Evolutionary conservation across 2,797 vertebrate genomes (phyloP), one percentile per base, ranked within the genome.

Genomic region (Harpagifer antarcticus): DNA sequence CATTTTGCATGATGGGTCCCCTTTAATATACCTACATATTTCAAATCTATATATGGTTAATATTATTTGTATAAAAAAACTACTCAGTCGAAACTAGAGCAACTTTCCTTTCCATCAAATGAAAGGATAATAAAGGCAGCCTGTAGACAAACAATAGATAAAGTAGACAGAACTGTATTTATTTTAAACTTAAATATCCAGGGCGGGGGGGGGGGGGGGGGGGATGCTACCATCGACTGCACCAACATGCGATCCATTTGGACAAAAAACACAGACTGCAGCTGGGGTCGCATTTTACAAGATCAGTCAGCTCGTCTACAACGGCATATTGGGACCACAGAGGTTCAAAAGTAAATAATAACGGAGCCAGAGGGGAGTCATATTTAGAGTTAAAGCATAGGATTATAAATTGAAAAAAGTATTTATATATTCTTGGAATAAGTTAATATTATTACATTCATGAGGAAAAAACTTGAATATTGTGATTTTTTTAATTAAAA

Each of bases 161-260:
- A 85, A 82, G 27, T 43, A 71, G 78, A 76, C 72, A 78, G 58
- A 86, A 66, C 49, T 37, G 68, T 73, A 62, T 77, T 72, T 60
- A 52, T 71, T 79, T 64, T 19, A 65, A 84, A 82, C 49, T 69
- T 78, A 79, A 82, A 82, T 83, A 82, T 82, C 45, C 50, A 83
- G 60, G 27, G 60, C 70, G 57, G 80, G 33, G 77, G 79, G 75
- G 44, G 27, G 60, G 70, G 57, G 80, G 33, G 77, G 79, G 75
- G 44, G 31, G 72, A 84, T 77, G 86, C 90, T 90, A 89, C 86
- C 86, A 75, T 56, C 56, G 79, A 90, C 86, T 78, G 76, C 85
- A 90, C 86, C 84, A 73, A 90, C 92, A 93, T 93, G 93, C 93
- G 84, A 84, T 47, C 27, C 81, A 89, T 76, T 45, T 31, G 59